Base-by-base conservation (phyloP, 2,888 invertebrate genomes). In the Cryptus viduatorius region DNA sequence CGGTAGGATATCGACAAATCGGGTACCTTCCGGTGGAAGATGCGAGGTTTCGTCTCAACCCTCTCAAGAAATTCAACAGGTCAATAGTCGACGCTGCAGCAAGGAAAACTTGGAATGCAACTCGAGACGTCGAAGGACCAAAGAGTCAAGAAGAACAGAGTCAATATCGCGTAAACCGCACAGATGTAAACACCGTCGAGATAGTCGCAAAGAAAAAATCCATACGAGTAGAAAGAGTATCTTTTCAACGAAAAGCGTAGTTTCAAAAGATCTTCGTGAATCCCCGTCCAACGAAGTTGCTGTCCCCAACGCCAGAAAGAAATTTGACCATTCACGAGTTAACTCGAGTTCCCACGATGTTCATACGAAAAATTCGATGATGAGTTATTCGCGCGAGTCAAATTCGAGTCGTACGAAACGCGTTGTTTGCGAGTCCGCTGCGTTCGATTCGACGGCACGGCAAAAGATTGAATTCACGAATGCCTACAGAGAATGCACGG, bases 401-500 rank as follows among this genome's bases (percentile, higher is more conserved):
- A 44, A 37, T 16, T 29, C 78, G 3, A 56, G 75, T 44, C 7
- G n/a, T 5, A 53, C 29, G 24, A 50, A 50, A 64, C 8, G 56
- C 8, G 37, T 59, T 31, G 71, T 82, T 19, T 50, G 64, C 59
- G 61, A 42, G 50, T 56, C 31, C 1, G 29, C 42, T 4, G 37
- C 42, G 29, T 46, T 75, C 12, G 16, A n/a, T 4, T 72, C 8
- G 53, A 16, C 4, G 46, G 56, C 2, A 10, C 19, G 50, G 7
- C 29, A 75, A 16, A 61, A 24, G 44, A 81, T 78, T 14, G 53
- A 75, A 79, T 67, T 84, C 8, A 71, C 50, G 44, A 79, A 53
- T 65, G 64, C 68, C 12, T 84, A 72, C n/a, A 68, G 44, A 24
- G 61, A 84, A 24, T 75, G 16, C 8, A 79, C 48, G 42, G 59